Evolutionary conservation across 2,888 invertebrate genomes (phyloP), one percentile per base, ranked within the genome.

Genomic region (Idaea straminata): DNA sequence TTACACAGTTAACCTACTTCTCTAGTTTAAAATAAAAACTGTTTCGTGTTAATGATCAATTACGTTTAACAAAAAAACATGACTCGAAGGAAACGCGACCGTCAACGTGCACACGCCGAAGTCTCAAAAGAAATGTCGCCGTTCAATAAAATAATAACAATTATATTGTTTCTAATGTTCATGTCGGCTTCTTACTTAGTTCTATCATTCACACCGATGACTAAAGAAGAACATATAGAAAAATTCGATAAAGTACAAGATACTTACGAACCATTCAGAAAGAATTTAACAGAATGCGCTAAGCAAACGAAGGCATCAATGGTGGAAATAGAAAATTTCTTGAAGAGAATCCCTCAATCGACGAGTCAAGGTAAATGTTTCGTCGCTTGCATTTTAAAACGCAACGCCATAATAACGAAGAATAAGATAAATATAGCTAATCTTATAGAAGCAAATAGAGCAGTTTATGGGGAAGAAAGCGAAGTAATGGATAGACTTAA

Each of bases 361-460:
- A 79, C 86, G 0, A 70, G 82, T 73, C 82, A 89, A 69, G 92
- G 92, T 0, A 91, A 92, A 79, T 92, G 92, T 62, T 89, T 92
- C 67, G 92, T 92, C 1, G 92, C 92, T 0, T 92, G 92, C 66
- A 91, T 92, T 47, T 68, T 92, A 1, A 91, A 87, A 70, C 77
- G 91, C 0, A 92, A 89, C 66, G 71, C 78, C 0, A 86, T 92
- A 4, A 91, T 92, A 69, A 80, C 75, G 15, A 83, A 86, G 5
- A 90, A 92, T 64, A 91, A 88, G 73, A 81, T 92, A 5, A 78
- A 80, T 36, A 74, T 72, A 13, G 74, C 80, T 0, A 80, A 83
- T 25, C 82, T 92, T 63, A 68, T 92, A 58, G 86, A 87, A 62
- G 81, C 83, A 0, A 92, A 91, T 64, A 83, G 70, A 69, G 85